phyloP scores from a whole-genome alignment of 1,140 invertebrate species.

The Stegodyphus dumicola region DNA sequence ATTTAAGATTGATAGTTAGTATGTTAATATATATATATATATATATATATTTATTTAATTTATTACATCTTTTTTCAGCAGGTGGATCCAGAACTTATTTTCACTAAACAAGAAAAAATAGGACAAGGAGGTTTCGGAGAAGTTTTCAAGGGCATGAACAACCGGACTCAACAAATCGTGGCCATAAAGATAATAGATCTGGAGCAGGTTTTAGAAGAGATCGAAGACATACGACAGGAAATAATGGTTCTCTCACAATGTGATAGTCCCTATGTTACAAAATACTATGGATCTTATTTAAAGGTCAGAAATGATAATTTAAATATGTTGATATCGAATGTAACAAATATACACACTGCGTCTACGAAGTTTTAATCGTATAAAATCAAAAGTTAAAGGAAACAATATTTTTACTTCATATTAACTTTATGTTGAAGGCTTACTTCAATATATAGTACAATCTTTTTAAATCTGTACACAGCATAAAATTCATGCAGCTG shows the following conservation, averaged over 20 bases:
- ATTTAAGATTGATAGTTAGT: too few species aligned
- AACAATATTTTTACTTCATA: too few species aligned
- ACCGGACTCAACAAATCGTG: conserved; percentile 94
- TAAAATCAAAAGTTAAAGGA: too few species aligned
- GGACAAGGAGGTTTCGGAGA: conserved; percentile 99
- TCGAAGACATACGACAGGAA: conserved; percentile 99
- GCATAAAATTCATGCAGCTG: too few species aligned
- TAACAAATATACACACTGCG: background rate
- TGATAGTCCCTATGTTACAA: conserved; percentile 98
- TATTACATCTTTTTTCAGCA: conserved; percentile 1
- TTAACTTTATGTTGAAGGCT: too few species aligned
- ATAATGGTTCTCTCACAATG: conserved; percentile 97
- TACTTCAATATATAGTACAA: too few species aligned
- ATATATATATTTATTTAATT: background rate
- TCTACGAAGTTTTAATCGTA: too few species aligned
- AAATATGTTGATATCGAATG: background rate
- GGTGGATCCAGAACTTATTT: conserved; percentile 96
- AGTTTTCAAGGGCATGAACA: conserved; percentile 99
- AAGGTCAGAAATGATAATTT: conserved; percentile 76
- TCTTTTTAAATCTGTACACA: too few species aligned
- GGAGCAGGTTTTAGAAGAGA: conserved; percentile 99
- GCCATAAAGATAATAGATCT: conserved; percentile 99
- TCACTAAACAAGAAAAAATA: conserved; percentile 98
- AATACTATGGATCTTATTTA: conserved; percentile 96
- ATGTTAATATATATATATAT: too few species aligned